phyloP scores from a whole-genome alignment of 2,888 invertebrate genomes.

The Colletes collaris region DNA sequence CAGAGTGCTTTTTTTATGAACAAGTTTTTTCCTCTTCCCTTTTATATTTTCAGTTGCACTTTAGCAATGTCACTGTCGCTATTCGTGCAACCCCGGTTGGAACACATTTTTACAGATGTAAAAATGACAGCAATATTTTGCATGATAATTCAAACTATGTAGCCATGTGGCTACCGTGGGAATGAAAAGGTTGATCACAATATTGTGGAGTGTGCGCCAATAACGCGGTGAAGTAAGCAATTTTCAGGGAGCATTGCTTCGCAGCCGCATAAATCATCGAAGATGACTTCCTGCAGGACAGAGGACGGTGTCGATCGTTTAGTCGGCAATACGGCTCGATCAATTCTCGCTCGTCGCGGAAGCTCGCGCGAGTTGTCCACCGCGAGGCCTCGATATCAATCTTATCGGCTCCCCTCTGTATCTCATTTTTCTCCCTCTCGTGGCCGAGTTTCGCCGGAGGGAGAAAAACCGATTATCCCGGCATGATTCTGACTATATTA shows the following conservation, averaged over 20 bases:
- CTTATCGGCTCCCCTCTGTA: conserved; percentile 23
- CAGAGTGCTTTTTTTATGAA: too few relatives aligned
- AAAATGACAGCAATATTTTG: too few relatives aligned
- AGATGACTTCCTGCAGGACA: neutral
- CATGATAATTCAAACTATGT: too few relatives aligned
- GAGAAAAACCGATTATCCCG: conserved; percentile 42
- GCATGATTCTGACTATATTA: conserved; percentile 37
- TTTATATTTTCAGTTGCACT: too few relatives aligned
- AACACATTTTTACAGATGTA: too few relatives aligned
- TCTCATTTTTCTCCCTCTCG: neutral
- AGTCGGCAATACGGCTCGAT: neutral
- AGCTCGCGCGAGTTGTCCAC: neutral
- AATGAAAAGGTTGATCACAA: too few relatives aligned
- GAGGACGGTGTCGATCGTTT: neutral
- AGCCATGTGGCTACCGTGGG: too few relatives aligned
- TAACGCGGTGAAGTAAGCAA: too few relatives aligned
- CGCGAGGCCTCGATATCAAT: conserved; percentile 18
- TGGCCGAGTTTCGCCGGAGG: conserved; percentile 8
- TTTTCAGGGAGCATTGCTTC: neutral
- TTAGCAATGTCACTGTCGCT: too few relatives aligned
- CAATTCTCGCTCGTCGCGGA: conserved; percentile 20
- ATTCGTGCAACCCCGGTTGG: too few relatives aligned
- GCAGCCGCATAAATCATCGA: neutral
- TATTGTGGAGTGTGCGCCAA: too few relatives aligned
- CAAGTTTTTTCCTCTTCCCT: too few relatives aligned